Evolutionary conservation across 2,888 invertebrate species (phyloP).

Genomic region (Diadegma fenestrale): DNA sequence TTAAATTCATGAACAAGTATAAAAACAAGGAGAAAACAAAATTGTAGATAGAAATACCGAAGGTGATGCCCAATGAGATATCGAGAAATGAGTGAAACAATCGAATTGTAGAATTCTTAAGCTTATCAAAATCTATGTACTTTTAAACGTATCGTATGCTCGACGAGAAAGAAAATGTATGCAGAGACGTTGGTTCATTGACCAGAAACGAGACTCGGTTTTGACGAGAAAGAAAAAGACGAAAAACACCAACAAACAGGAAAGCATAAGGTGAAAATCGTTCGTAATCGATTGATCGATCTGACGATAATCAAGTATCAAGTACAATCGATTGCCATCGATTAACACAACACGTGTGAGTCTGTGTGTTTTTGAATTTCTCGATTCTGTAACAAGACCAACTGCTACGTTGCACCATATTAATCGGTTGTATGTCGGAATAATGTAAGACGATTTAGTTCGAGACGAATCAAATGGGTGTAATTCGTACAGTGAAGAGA

Average conservation of each 20-base stretch:
- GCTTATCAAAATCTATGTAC: slow-evolving; percentile 39
- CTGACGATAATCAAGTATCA: no score
- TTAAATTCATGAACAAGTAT: not conserved
- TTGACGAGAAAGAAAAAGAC: not conserved
- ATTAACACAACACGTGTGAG: not conserved
- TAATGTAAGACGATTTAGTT: slow-evolving; percentile 52
- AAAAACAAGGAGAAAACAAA: not conserved
- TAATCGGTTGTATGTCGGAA: slow-evolving; percentile 46
- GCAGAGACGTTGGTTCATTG: not conserved
- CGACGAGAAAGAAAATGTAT: slow-evolving; percentile 14
- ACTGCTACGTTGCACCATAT: slow-evolving; percentile 38
- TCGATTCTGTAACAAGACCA: slow-evolving; percentile 46
- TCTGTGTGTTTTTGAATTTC: not conserved
- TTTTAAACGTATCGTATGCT: slow-evolving; percentile 59
- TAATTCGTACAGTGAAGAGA: slow-evolving; percentile 73
- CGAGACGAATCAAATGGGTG: slow-evolving; percentile 79
- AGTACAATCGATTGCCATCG: slow-evolving; percentile 11
- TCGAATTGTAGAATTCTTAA: slow-evolving; percentile 53
- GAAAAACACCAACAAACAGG: not conserved
- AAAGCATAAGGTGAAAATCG: not conserved
- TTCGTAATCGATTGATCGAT: not conserved
- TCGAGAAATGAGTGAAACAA: slow-evolving; percentile 54
- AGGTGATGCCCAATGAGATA: slow-evolving; percentile 36
- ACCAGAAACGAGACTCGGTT: not conserved
- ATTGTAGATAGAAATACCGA: slow-evolving; percentile 6